Percentiles rank a stretch among this genome's conserved stretches.
phyloP scores from a whole-genome alignment of 2,888 invertebrate genomes.

The Lobophora halterata region DNA sequence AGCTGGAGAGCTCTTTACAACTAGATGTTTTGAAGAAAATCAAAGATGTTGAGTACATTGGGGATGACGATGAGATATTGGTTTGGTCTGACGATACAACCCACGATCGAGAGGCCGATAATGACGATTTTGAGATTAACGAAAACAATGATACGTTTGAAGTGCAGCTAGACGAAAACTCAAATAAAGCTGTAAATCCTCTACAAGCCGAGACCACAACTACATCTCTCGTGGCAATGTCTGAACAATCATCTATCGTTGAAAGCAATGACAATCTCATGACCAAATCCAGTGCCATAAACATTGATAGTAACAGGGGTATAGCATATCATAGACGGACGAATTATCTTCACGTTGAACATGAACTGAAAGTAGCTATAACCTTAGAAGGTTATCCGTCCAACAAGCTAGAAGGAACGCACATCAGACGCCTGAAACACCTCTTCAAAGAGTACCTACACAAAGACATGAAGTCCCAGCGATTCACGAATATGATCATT shows the following conservation, averaged over 20 bases:
- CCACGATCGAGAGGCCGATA: conserved; percentile 30
- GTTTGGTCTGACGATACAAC: conserved; percentile 53
- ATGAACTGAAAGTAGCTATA: conserved; percentile 65
- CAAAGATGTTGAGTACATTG: conserved; percentile 52
- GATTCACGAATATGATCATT: conserved; percentile 61
- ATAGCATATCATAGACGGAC: conserved; percentile 70
- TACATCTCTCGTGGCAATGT: conserved; percentile 44
- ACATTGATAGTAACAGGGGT: conserved; percentile 67
- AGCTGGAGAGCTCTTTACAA: conserved; percentile 40
- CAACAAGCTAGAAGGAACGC: conserved; percentile 66
- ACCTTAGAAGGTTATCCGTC: conserved; percentile 67
- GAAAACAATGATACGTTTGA: conserved; percentile 18
- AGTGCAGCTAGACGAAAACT: background rate
- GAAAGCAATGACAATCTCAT: conserved; percentile 58
- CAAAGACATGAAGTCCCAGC: conserved; percentile 64
- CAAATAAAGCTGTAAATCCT: conserved; percentile 1
- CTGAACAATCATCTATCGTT: conserved; percentile 54
- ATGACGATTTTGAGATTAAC: conserved; percentile 18
- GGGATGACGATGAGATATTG: conserved; percentile 51
- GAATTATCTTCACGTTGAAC: conserved; percentile 67
- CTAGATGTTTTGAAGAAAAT: conserved; percentile 51
- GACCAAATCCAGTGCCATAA: conserved; percentile 53
- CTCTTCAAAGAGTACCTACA: conserved; percentile 67
- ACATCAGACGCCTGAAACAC: conserved; percentile 63
- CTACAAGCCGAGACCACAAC: conserved; percentile 29